phyloP scores from a whole-genome alignment of 1,140 invertebrate genomes.

The Achroia grisella region DNA sequence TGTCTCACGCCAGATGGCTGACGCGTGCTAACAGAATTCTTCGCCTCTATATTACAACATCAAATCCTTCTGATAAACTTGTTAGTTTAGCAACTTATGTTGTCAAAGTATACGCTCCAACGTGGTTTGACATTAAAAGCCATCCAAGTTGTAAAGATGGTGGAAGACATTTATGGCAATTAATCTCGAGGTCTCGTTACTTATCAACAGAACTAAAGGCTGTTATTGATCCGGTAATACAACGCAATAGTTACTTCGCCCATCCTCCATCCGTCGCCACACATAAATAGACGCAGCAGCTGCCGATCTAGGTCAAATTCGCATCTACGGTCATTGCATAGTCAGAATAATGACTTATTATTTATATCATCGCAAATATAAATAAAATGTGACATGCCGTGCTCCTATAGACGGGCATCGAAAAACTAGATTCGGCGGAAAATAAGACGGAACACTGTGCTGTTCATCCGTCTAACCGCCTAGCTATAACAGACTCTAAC shows the following conservation, averaged over 20 bases:
- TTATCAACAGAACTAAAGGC: background rate
- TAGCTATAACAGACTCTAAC: too few relatives aligned
- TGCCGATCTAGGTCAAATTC: too few relatives aligned
- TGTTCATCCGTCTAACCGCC: too few relatives aligned
- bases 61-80: background rate
- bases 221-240: background rate
- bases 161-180: background rate
- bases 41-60: constrained; percentile 17
- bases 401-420: too few relatives aligned
- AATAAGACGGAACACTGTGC: too few relatives aligned
- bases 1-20: constrained; percentile 33
- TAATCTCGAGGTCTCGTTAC: background rate
- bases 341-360: too few relatives aligned
- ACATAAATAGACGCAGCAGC: too few relatives aligned
- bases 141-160: constrained; percentile 28
- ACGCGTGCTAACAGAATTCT: constrained; percentile 30
- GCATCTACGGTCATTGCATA: too few relatives aligned
- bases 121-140: constrained; percentile 41
- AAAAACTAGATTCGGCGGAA: too few relatives aligned
- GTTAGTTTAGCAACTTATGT: constrained; percentile 11
- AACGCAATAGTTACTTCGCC: background rate
- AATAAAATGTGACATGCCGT: too few relatives aligned
- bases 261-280: too few relatives aligned
- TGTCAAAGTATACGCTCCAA: constrained; percentile 38
- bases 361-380: too few relatives aligned